Evolutionary conservation across 1,140 invertebrate genomes (phyloP), one percentile per base, ranked within the genome.

Genomic region (Zeugodacus cucurbitae): DNA sequence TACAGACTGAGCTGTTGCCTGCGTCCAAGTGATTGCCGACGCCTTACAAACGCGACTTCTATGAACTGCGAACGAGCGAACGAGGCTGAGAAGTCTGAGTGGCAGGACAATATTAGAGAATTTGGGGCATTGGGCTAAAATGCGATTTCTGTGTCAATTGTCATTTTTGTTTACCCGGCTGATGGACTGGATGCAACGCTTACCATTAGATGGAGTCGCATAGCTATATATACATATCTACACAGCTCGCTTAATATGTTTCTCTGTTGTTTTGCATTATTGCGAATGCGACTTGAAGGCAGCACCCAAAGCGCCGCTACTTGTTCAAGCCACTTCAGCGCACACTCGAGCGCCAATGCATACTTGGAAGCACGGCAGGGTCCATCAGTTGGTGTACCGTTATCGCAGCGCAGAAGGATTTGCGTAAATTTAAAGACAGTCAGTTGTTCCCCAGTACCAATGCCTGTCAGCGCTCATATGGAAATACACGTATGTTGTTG

Each of bases 81-180:
- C 6, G 34, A 26, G 44, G 41, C 41, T 37, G 41, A 48, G 37
- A 48, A 82, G 41, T 82, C 74, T 82, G 26, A 82, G 74, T 82
- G 41, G 74, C 74, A 82, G 74, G n/a, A 29, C 20, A 82, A 78
- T 41, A 41, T 26, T 82, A n/a, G 34, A n/a, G n/a, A 48, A 82
- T 82, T 82, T 82, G 41, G 74, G 74, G 74, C 74, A 82, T 82
- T 82, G 74, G 74, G 74, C 74, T 82, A 82, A 82, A 82, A 44
- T 82, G 74, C 74, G 74, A 82, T 48, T 82, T 82, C 74, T 82
- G 41, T 82, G 74, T 82, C 74, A 82, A 82, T 82, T 82, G 74
- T 82, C 74, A 29, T 82, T 48, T 48, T 82, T 54, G 74, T 82
- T 44, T 82, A 29, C 74, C 74, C 48, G 74, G 74, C 74, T 82